Conservation (phyloP, 2,888 invertebrate species). For the Tolmerus cingulatus region DNA sequence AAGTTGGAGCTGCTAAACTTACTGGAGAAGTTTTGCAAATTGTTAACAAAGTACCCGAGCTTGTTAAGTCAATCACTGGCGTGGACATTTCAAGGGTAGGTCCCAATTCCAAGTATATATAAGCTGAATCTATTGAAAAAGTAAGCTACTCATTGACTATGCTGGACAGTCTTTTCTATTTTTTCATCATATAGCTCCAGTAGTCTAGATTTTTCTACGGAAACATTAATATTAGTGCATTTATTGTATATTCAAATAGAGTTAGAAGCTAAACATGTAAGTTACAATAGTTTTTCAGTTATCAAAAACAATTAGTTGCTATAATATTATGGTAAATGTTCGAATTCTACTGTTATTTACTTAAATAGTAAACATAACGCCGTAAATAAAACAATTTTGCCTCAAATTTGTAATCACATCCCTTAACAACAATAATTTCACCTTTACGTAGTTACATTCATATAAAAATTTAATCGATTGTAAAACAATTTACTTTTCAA, state of each 20-base stretch:
- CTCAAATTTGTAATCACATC: not conserved
- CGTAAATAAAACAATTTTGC: not conserved
- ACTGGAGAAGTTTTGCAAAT: conserved; percentile 94
- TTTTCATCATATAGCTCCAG: not conserved
- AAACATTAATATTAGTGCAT: not conserved
- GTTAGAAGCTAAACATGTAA: not conserved
- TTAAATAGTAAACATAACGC: not conserved
- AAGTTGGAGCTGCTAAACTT: conserved; percentile 92
- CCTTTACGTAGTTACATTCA: not conserved
- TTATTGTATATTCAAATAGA: not conserved
- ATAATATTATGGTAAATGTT: not conserved
- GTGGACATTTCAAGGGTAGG: conserved; percentile 90
- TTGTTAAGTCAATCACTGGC: conserved; percentile 91
- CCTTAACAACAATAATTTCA: not conserved
- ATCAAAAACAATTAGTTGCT: not conserved
- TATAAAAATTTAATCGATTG: not conserved
- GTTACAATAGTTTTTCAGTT: not conserved
- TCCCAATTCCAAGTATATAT: conserved; percentile 64
- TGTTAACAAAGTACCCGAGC: conserved; percentile 88
- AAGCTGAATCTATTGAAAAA: conserved; percentile 50
- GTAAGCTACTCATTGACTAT: not conserved
- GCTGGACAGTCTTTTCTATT: not conserved
- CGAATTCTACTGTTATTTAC: not conserved
- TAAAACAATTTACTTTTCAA: not conserved
- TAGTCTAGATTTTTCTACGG: conserved; percentile 15